Evolutionary conservation across 92 coral and sea anemone species (phyloP), one percentile per base, ranked within the genome.

Genomic region (Nematostella vectensis): DNA sequence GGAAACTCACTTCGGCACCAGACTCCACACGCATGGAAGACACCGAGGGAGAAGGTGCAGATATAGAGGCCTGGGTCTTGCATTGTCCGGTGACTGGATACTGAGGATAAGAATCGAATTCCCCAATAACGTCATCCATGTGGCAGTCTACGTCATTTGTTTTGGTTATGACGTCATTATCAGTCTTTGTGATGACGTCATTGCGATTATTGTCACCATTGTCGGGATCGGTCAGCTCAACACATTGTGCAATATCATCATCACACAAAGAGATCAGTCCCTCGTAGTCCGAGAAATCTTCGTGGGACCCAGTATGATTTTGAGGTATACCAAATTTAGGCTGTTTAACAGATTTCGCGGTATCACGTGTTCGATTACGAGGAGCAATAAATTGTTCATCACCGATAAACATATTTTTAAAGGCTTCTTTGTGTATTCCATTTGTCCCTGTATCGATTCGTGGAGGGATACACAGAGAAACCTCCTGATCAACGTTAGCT

Each of bases 101-200:
- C 11, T 80, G 64, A 29, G 77, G 68, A 18, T 65, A 80, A 18
- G 75, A 65, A 58, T 80, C 83, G 48, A 49, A 71, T 58, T 80
- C 81, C 8, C 75, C 78, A 10, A 80, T 29, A 6, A 85, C 50
- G 47, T 58, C 75, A 47, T 75, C 76, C 33, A 1, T 42, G 0
- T 25, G 25, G 23, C 6, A 2, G 50, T 15, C 45, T n/a, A 3
- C 28, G 42, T 49, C 29, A 1, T 31, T 50, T 1, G n/a, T 17
- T 36, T 15, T 36, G 9, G 9, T 36, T 8, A 36, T 36, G 42
- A 36, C 62, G 18, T 52, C 42, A n/a, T 61, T n/a, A n/a, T n/a
- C 31, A 10, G 19, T 26, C 17, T 25, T 58, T 3, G n/a, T 27
- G 16, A 11, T 15, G 3, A 6, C 27, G 3, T 39, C 57, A 24